These are phyloP conservation scores for Aphaenogaster floridana DNA, from an alignment of 1,140 invertebrate species.

Conservation along the genomic window DNA sequence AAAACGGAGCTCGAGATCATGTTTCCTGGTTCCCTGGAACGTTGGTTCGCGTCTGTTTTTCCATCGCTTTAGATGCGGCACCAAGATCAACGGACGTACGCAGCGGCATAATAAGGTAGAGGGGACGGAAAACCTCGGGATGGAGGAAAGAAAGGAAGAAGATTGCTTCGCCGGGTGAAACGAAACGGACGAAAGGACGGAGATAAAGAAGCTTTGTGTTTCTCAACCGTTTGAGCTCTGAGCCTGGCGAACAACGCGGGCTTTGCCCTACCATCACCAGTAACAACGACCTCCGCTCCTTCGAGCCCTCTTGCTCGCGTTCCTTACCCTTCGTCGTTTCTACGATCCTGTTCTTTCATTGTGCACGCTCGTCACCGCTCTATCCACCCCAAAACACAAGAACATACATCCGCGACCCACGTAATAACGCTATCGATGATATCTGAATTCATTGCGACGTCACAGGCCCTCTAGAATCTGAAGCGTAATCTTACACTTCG, in stretches of 20 bases:
- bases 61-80: conserved; percentile 32
- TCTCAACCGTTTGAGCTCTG: conserved; percentile 74
- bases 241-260: conserved; percentile 60
- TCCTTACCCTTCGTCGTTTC: conserved; percentile 41
- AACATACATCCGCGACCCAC: conserved; percentile 44
- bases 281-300: conserved; percentile 59
- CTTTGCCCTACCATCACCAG: conserved; percentile 59
- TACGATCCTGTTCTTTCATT: conserved; percentile 48
- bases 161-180: conserved; percentile 74
- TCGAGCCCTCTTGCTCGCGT: conserved; percentile 14
- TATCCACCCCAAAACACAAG: conserved; percentile 20
- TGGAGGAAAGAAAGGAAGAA: conserved; percentile 60
- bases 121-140: conserved; percentile 42
- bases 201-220: conserved; percentile 79
- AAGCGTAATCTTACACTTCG: not conserved
- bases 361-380: conserved; percentile 37
- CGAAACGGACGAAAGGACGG: conserved; percentile 64
- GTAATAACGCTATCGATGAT: conserved; percentile 67
- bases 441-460: conserved; percentile 39
- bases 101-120: conserved; percentile 52
- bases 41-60: conserved; percentile 45
- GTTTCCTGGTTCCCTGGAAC: conserved; percentile 6
- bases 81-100: conserved; percentile 39
- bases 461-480: not conserved
- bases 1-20: conserved; percentile 26